A percentile compares a stretch with the other conserved stretches of the same genome.
Conservation (phyloP, 2,888 invertebrate genomes). For the Ischnus inquisitorius region DNA sequence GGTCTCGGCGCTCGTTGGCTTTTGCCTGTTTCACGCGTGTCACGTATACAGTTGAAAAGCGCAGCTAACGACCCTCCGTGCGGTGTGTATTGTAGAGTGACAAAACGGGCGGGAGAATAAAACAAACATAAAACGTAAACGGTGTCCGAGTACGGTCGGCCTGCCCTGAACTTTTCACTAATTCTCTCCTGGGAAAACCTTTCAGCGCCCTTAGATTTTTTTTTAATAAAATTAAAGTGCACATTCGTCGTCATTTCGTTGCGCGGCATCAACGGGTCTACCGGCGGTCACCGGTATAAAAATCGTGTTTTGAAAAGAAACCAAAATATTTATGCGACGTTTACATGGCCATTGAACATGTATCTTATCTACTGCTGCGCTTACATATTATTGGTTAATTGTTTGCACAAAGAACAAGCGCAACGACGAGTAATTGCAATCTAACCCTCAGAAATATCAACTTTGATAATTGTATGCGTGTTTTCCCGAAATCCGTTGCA, state of each 20-base stretch:
- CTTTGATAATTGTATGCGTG: too few relatives aligned
- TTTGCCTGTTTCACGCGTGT: conserved; percentile 24
- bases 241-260: background rate
- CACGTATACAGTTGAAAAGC: conserved; percentile 12
- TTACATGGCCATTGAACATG: too few relatives aligned
- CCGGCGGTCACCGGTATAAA: background rate
- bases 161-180: conserved; percentile 2
- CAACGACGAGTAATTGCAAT: too few relatives aligned
- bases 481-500: too few relatives aligned
- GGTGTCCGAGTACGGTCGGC: background rate
- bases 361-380: too few relatives aligned
- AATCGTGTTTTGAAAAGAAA: background rate
- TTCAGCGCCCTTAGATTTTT: background rate
- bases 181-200: background rate
- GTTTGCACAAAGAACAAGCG: too few relatives aligned
- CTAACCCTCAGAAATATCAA: too few relatives aligned
- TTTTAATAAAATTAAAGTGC: background rate
- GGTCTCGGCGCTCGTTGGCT: background rate
- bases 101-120: conserved; percentile 11
- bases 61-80: conserved; percentile 17
- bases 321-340: too few relatives aligned
- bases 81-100: background rate
- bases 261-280: background rate
- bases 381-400: too few relatives aligned
- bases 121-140: background rate